phyloP scores from a whole-genome alignment of 2,113 vertebrate species.

The Hystrix cristata region DNA sequence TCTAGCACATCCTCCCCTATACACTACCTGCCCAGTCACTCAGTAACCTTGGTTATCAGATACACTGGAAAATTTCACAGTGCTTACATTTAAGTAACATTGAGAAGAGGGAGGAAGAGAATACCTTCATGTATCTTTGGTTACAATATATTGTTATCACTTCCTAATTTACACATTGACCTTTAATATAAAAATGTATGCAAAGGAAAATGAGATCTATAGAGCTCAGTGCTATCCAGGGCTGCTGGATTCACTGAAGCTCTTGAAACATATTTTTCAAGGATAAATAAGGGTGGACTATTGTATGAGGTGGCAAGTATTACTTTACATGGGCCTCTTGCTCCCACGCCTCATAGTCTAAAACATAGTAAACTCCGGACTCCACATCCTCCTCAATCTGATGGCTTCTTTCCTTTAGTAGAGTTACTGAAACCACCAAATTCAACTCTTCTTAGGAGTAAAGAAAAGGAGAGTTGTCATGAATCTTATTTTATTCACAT shows the following conservation, averaged over 20 bases:
- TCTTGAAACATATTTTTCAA: too few relatives aligned
- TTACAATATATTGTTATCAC: neutral
- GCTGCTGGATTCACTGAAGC: neutral
- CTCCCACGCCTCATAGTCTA: neutral
- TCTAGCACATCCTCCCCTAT: rapidly evolving
- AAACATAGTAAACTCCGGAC: neutral
- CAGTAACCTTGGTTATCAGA: neutral
- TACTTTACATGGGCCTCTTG: neutral
- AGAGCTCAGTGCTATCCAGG: too few relatives aligned
- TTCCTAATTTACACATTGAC: neutral
- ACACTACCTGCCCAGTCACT: too few relatives aligned
- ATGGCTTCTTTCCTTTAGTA: neutral
- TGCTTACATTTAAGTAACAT: neutral
- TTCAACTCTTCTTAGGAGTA: neutral
- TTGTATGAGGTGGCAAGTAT: neutral
- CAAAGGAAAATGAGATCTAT: neutral
- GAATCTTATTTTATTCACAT: neutral
- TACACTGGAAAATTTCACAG: neutral
- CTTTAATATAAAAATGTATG: neutral
- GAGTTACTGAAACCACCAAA: neutral
- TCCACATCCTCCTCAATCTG: neutral
- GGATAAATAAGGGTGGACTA: neutral
- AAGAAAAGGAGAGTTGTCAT: neutral
- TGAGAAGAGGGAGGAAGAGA: neutral
- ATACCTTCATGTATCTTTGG: neutral